Conservation (phyloP, 2,113 vertebrate genomes). For the Pelodiscus sinensis region DNA sequence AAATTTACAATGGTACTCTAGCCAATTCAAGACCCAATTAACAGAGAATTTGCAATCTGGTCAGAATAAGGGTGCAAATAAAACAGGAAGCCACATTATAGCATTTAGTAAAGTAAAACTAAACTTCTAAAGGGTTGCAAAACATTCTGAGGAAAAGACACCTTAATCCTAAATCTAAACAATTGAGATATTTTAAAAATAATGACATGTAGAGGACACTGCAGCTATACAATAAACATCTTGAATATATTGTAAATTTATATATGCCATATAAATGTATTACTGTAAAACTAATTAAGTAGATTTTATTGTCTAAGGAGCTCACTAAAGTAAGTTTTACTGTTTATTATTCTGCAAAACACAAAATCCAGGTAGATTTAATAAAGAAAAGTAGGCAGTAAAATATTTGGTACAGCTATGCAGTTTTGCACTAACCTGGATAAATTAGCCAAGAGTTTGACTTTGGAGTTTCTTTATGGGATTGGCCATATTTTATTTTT, state of each 20-base stretch:
- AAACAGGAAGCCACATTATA: constrained; percentile 4
- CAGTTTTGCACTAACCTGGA: constrained; percentile 18
- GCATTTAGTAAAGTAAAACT: neutral
- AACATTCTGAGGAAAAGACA: neutral
- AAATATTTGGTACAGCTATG: neutral
- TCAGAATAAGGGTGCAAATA: constrained; percentile 53
- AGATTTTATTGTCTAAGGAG: constrained; percentile 18
- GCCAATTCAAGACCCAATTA: constrained; percentile 55
- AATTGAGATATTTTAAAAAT: neutral
- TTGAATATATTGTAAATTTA: neutral
- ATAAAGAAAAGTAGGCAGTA: neutral
- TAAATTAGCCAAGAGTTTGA: neutral
- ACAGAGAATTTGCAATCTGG: constrained; percentile 67
- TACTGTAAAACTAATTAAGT: neutral
- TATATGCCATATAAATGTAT: neutral
- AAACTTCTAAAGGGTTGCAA: neutral
- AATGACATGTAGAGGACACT: neutral
- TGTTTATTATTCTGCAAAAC: constrained; percentile 21
- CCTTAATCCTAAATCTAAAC: neutral
- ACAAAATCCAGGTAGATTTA: neutral
- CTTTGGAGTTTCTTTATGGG: constrained; percentile 8
- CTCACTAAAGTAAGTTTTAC: neutral
- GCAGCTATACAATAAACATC: neutral
- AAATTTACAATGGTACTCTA: constrained; percentile 36
- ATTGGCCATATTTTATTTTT: constrained; percentile 44